Evolutionary conservation across 2,113 vertebrate genomes (phyloP).

Genomic region (Mormoops blainvillei): DNA sequence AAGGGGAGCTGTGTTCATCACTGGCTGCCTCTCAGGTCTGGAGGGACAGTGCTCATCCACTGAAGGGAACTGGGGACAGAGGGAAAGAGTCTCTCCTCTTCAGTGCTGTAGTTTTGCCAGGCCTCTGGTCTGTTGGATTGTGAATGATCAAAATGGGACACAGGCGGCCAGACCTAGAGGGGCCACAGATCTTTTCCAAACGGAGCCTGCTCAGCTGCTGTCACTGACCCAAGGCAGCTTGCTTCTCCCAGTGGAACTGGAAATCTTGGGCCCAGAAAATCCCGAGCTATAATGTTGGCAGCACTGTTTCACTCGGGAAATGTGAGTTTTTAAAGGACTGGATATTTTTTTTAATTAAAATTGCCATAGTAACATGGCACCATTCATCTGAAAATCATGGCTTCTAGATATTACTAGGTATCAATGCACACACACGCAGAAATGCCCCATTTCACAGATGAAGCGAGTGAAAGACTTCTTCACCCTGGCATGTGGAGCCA

Average conservation of each 20-base stretch:
- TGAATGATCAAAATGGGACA: background rate
- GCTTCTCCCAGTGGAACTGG: background rate
- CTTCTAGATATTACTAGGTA: conserved; percentile 25
- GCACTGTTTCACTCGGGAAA: background rate
- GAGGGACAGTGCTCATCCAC: background rate
- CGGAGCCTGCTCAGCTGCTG: background rate
- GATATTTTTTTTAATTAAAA: background rate
- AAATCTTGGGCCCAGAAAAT: background rate
- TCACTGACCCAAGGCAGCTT: background rate
- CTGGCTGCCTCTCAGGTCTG: background rate
- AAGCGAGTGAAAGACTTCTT: background rate
- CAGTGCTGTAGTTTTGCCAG: background rate
- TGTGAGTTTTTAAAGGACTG: background rate
- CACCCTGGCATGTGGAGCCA: rapidly evolving
- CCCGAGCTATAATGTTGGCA: background rate
- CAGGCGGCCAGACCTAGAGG: background rate
- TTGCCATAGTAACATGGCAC: conserved; percentile 53
- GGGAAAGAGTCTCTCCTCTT: background rate
- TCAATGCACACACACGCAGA: background rate
- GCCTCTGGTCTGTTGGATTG: background rate
- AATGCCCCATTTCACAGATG: background rate
- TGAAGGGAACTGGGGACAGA: background rate
- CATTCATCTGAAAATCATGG: conserved; percentile 18
- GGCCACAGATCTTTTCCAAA: background rate
- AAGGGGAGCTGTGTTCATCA: too few species aligned